Base-by-base conservation (phyloP, 2,113 vertebrate genomes). In the Cromileptes altivelis region DNA sequence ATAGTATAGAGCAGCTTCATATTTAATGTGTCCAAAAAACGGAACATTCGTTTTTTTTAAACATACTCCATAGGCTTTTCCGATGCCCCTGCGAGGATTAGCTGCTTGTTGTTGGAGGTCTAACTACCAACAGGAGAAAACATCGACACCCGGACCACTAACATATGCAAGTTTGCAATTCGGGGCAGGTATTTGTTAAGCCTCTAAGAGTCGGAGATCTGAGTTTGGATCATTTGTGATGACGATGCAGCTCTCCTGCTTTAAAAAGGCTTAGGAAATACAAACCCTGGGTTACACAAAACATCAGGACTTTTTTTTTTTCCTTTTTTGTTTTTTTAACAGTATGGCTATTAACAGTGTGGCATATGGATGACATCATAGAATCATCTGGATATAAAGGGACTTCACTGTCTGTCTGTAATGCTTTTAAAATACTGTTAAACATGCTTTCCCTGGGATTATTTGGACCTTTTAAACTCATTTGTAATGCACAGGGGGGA, bases 311-410 rank as follows among this genome's bases (percentile, higher is more conserved):
- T 58, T 15, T 58, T 72, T 14, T 33, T 30, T 53, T 21, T 49
- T 30, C 3, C 13, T 56, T 37, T 23, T 55, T n/a, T 11, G 42
- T 61, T 50, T 8, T 70, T 42, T 75, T 56, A 58, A 88, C 78
- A 78, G 61, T 73, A 89, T 91, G 86, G 87, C 85, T 88, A 90
- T 91, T 75, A 90, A 90, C 89, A 91, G 65, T 53, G 76, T 68
- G 80, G 85, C 50, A 63, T 76, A 88, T 88, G 80, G 75, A 88
- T 78, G 94, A 94, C 94, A 94, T 94, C 94, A 93, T 94, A 86
- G 75, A 89, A 91, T 92, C 91, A 57, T 88, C 73, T 80, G 47
- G 55, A 63, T 85, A 85, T 93, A 93, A 93, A 94, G 90, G 91
- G 91, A 37, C 80, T 92, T 87, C 45, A 86, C 73, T 79, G 65